Base-by-base conservation (phyloP, 2,797 vertebrate species). In the Odontamblyopus lacepedii region DNA sequence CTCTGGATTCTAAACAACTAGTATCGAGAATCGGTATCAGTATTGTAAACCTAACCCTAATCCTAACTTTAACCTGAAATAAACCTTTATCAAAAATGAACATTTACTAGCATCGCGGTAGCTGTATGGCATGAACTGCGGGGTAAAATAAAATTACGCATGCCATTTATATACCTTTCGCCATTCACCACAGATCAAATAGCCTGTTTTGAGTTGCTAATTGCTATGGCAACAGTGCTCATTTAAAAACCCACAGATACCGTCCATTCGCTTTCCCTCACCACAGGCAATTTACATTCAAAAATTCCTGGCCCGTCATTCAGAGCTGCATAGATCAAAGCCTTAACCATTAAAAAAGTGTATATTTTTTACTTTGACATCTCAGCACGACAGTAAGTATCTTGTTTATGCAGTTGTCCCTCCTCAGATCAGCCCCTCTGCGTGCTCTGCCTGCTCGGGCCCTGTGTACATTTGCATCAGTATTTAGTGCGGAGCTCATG, bases 391-490 rank as follows among this genome's bases (percentile, higher is more conserved):
- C 41, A 63, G 51, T 78, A 76, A 82, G 74, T 66, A 70, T 66
- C 72, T 62, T 48, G 11, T 74, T 77, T 69, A 70, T 73, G 82
- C 77, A 70, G 63, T 66, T 48, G 61, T 61, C 61, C 70, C 56
- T 16, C 57, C 71, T 72, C 70, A 29, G 61, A 67, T 61, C 77
- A 30, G 69, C 53, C 57, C 71, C 32, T 70, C 74, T 26, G 82
- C 71, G 64, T 59, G 44, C 13, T 48, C 44, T 48, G 44, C 44
- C 63, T 23, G 53, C 78, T 78, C 61, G 0, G 65, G 69, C 72
- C 73, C 76, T 72, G 80, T 86, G 79, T 86, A 80, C 80, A 90
- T 88, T 83, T 88, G 84, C 84, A 85, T 86, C 77, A 74, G 75
- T 82, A 79, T 83, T 84, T 88, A 81, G 82, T 57, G 83, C 75